A percentile compares a stretch with the other conserved stretches of the same genome.
Evolutionary conservation across 2,888 invertebrate genomes (phyloP).

Genomic region (Pasiphila rectangulata): DNA sequence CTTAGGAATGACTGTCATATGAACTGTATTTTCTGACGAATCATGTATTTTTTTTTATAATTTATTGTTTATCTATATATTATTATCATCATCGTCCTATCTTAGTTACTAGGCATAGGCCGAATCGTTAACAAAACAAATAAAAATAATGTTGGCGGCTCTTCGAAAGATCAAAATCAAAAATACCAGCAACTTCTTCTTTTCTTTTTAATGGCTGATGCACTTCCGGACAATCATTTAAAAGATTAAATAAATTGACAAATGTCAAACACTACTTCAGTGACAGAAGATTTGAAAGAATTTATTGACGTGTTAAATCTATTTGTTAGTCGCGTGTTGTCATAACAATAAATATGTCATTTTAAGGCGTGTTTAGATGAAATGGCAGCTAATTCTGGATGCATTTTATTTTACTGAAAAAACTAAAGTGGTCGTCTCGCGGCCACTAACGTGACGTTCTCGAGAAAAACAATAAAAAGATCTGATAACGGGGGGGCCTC

Average conservation of each 20-base stretch:
- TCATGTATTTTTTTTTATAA: too few relatives aligned
- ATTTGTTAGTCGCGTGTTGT: constrained; percentile 1
- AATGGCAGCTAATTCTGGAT: neutral
- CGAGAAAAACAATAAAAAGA: too few relatives aligned
- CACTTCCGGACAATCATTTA: neutral
- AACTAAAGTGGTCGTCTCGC: too few relatives aligned
- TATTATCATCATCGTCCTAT: too few relatives aligned
- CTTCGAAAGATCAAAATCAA: neutral
- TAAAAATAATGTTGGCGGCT: too few relatives aligned
- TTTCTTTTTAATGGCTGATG: too few relatives aligned
- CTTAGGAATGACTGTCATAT: neutral
- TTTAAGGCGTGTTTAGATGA: constrained; percentile 10
- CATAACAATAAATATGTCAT: constrained; percentile 4
- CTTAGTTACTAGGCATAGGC: too few relatives aligned
- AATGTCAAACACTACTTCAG: constrained; percentile 17
- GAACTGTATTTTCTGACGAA: neutral
- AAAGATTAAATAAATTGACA: constrained; percentile 22
- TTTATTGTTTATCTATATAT: too few relatives aligned
- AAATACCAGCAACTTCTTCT: neutral
- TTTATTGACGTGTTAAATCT: constrained; percentile 19
- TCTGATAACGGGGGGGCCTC: too few relatives aligned
- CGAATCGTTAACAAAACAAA: too few relatives aligned
- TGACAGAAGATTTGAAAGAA: constrained; percentile 18
- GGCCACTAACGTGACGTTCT: too few relatives aligned
- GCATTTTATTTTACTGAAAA: neutral